Evolutionary conservation across 2,888 invertebrate genomes (phyloP).

Genomic region (Drosophila percnosoma): DNA sequence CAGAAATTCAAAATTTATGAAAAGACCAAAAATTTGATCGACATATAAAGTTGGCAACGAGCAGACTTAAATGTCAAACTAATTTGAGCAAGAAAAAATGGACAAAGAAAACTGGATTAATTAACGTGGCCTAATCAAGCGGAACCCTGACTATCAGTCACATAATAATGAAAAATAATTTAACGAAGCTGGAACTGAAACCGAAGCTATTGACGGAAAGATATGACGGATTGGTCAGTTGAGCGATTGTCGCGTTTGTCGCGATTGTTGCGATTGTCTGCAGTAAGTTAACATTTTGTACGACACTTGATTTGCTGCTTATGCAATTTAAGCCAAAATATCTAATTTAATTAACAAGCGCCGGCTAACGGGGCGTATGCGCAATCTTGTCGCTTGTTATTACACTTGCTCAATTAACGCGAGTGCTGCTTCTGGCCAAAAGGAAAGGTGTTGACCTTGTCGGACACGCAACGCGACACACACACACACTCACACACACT

Average conservation of each 20-base stretch:
- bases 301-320: slow-evolving; percentile 47
- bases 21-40: slow-evolving; percentile 27
- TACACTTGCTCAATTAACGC: slow-evolving; percentile 71
- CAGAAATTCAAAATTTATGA: slow-evolving; percentile 72
- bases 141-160: background rate
- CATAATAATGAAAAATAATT: background rate
- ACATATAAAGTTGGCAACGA: background rate
- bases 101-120: slow-evolving; percentile 68
- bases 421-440: slow-evolving; percentile 47
- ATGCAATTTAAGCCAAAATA: slow-evolving; percentile 63
- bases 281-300: slow-evolving; percentile 41
- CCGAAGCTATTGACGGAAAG: background rate
- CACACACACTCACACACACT: slow-evolving; percentile 28
- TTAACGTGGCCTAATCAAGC: slow-evolving; percentile 51
- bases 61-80: slow-evolving; percentile 74
- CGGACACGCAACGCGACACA: slow-evolving; percentile 39
- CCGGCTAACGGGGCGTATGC: slow-evolving; percentile 65
- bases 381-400: slow-evolving; percentile 65
- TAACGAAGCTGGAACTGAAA: background rate
- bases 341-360: slow-evolving; percentile 74
- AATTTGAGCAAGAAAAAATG: slow-evolving; percentile 59
- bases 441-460: slow-evolving; percentile 81
- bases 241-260: background rate
- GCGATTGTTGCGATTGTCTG: slow-evolving; percentile 2
- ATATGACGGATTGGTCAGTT: background rate